Conservation (phyloP, 1,140 invertebrate species). For the Lepidotrigona ventralis region DNA sequence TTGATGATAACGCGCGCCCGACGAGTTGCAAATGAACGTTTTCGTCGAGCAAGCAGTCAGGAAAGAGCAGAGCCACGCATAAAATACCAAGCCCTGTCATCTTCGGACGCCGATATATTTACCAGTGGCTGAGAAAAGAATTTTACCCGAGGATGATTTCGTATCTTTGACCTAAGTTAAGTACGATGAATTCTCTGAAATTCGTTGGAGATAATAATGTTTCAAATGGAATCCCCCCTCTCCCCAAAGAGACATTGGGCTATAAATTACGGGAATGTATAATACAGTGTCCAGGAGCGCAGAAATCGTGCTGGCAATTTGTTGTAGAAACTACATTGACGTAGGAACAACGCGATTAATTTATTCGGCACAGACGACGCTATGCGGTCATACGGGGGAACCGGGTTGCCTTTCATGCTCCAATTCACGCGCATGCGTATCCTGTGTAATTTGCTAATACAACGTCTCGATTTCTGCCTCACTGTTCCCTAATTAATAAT, state of each 20-base stretch:
- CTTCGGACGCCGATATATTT: background rate
- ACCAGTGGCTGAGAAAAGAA: background rate
- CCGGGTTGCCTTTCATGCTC: conserved; percentile 21
- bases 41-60: background rate
- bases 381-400: background rate
- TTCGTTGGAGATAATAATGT: background rate
- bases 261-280: background rate
- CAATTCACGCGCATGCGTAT: conserved; percentile 17
- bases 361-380: conserved; percentile 30
- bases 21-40: conserved; percentile 24
- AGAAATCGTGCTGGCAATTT: background rate
- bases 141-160: background rate
- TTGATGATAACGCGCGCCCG: conserved; percentile 22
- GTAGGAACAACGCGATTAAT: conserved; percentile 18
- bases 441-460: conserved; percentile 35
- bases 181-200: background rate
- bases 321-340: background rate
- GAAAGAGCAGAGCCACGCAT: conserved; percentile 22
- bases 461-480: conserved; percentile 44
- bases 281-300: no score
- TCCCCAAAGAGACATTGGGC: no score
- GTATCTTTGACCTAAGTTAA: background rate
- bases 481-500: conserved; percentile 41
- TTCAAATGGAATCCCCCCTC: background rate
- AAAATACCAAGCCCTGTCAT: conserved; percentile 13